phyloP scores from a whole-genome alignment of 2,113 vertebrate genomes.

The Ciconia maguari region DNA sequence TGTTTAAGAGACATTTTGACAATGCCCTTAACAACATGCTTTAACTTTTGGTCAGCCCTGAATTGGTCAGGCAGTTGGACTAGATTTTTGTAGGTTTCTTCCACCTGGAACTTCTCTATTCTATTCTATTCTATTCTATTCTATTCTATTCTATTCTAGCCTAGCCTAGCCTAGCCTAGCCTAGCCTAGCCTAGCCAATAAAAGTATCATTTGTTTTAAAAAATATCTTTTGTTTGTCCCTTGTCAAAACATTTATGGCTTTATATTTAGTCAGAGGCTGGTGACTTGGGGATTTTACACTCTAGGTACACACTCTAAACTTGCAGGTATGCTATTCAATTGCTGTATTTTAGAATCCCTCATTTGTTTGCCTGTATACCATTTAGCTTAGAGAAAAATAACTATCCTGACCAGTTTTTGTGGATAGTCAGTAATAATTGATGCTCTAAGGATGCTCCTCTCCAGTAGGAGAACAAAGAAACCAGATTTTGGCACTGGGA shows the following conservation, averaged over 20 bases:
- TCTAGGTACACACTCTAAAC: neutral
- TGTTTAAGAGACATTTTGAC: neutral
- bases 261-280: neutral
- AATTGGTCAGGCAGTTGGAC: neutral
- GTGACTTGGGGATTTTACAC: neutral
- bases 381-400: neutral
- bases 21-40: neutral
- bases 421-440: neutral
- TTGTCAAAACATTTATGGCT: neutral
- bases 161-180: neutral
- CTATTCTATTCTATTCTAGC: neutral
- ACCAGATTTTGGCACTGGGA: neutral
- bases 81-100: neutral
- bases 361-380: neutral
- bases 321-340: neutral
- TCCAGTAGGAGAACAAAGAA: neutral
- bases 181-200: neutral
- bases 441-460: neutral
- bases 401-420: neutral
- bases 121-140: neutral
- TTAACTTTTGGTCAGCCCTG: neutral
- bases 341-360: neutral
- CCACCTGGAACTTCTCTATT: neutral
- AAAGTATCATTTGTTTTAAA: neutral
- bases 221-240: neutral